Conservation (phyloP, 2,888 invertebrate genomes). For the Phorcus lineatus region DNA sequence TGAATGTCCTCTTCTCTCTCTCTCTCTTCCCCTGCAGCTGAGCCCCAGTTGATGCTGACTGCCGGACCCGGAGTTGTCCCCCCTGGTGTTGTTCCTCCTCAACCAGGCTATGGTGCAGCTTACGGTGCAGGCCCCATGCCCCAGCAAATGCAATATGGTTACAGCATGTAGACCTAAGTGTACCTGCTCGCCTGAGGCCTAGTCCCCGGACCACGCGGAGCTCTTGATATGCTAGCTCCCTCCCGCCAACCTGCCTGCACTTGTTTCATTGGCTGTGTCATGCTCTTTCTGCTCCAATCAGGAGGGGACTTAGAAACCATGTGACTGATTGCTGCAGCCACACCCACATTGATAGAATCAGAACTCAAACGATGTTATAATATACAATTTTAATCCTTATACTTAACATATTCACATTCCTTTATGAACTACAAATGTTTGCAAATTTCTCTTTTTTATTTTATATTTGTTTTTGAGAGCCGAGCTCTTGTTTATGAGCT, state of each 20-base stretch:
- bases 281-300: neutral
- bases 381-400: conserved; percentile 26
- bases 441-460: conserved; percentile 10
- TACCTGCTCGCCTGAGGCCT: neutral
- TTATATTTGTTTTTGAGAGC: neutral
- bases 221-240: neutral
- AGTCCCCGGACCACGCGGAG: conserved; percentile 7
- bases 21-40: conserved; percentile 73
- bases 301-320: neutral
- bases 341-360: neutral
- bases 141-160: conserved; percentile 51
- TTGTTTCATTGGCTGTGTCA: conserved; percentile 8
- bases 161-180: conserved; percentile 53
- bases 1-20: neutral
- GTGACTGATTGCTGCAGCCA: conserved; percentile 6
- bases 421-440: conserved; percentile 17
- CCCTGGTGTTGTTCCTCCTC: conserved; percentile 49
- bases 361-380: conserved; percentile 1
- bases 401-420: conserved; percentile 28
- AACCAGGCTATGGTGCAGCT: conserved; percentile 41
- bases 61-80: conserved; percentile 82
- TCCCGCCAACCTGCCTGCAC: conserved; percentile 6
- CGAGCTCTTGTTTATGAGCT: neutral
- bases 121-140: conserved; percentile 36
- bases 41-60: conserved; percentile 98